These are phyloP conservation scores for Hylomyscus alleni DNA, from an alignment of 2,797 vertebrate genomes.

Conservation along the genomic window DNA sequence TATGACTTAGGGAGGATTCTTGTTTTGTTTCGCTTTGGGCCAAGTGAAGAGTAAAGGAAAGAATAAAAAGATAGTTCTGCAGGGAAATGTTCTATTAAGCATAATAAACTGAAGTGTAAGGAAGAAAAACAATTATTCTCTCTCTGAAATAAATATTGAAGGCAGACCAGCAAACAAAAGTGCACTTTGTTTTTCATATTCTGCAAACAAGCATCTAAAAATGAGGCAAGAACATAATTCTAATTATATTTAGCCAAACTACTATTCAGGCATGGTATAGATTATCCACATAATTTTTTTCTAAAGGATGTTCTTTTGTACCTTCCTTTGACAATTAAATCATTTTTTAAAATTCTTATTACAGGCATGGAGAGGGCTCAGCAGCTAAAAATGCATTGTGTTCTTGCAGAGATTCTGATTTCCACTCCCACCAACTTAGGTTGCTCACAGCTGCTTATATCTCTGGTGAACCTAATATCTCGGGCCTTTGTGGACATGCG, in stretches of 20 bases:
- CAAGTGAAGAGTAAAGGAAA: slow-evolving; percentile 13
- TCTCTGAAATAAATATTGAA: not conserved
- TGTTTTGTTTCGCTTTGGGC: not conserved
- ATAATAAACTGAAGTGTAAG: slow-evolving; percentile 20
- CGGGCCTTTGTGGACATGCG: not conserved
- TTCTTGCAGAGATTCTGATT: not conserved
- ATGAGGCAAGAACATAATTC: not conserved
- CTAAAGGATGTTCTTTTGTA: slow-evolving; percentile 19
- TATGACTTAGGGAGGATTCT: slow-evolving; percentile 14
- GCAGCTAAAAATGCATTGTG: not conserved
- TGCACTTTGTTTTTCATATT: slow-evolving; percentile 15
- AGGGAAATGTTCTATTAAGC: not conserved
- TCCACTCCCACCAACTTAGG: not conserved
- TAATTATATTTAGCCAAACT: not conserved
- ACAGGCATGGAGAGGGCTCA: not conserved
- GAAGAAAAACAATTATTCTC: slow-evolving; percentile 24
- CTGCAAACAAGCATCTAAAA: not conserved
- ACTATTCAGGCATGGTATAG: not conserved
- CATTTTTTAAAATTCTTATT: not conserved
- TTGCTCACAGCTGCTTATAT: not conserved
- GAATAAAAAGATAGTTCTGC: not conserved
- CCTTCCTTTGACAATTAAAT: not conserved
- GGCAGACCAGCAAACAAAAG: not conserved
- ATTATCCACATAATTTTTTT: not conserved
- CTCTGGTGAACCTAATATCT: not conserved